Base-by-base conservation (phyloP, 2,888 invertebrate species). In the Julus scanicus region DNA sequence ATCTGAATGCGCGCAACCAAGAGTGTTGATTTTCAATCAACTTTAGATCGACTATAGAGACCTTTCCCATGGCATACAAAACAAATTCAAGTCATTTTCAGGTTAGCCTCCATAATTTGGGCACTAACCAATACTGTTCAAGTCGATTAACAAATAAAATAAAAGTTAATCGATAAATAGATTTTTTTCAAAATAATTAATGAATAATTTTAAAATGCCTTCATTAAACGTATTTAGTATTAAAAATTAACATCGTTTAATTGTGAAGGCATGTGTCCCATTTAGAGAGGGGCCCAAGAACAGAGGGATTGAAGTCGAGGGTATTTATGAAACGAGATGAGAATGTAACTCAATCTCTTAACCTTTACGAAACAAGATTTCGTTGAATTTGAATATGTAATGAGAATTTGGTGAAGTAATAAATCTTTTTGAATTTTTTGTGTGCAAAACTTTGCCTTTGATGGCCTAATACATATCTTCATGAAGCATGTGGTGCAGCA, bases 331-430 rank as follows among this genome's bases (percentile, higher is more conserved):
- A 63, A 20, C 63, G 63, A 63, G 20, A 6, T 3, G 63, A n/a
- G 63, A 63, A 63, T 20, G 63, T 20, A 63, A 63, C 15, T 63
- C 63, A 63, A 63, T 63, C 63, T 63, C 20, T 63, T 63, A 63
- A 63, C 63, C 63, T 63, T 20, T 63, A 9, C 13, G 63, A 63
- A 63, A 20, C n/a, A 20, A 63, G n/a, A 20, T 63, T 63, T 20
- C 63, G n/a, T 63, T 15, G 63, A 63, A 63, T 63, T 63, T 63
- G 63, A 63, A 63, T 63, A 63, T 63, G 63, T 63, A 63, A 63
- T 63, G 63, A 63, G 63, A 63, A 63, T 63, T 63, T 63, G 63
- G 63, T 20, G 20, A 63, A 63, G 63, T 15, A n/a, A 63, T 63
- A 63, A 20, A 63, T 63, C 63, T 63, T 63, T 63, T 63, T 63